These are phyloP conservation scores for Petrocephalus zakoni DNA, from an alignment of 2,113 vertebrate genomes.

Conservation along the genomic window DNA sequence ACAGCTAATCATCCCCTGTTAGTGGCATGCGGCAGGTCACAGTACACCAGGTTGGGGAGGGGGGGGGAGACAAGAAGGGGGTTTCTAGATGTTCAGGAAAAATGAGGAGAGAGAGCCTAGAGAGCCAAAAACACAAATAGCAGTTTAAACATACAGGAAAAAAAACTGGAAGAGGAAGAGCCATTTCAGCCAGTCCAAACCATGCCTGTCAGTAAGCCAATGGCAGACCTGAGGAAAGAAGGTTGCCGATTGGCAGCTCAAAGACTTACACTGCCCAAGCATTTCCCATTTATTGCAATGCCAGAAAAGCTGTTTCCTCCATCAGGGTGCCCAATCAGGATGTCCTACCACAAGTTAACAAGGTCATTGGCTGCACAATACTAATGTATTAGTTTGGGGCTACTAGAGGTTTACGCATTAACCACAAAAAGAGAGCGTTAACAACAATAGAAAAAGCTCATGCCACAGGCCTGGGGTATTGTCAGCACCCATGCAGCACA, in stretches of 20 bases:
- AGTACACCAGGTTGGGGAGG: constrained; percentile 60
- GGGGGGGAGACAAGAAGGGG: background rate
- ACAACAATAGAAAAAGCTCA: background rate
- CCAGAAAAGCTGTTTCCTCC: background rate
- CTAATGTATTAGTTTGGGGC: background rate
- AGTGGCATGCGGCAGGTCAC: constrained; percentile 71
- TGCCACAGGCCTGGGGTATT: background rate
- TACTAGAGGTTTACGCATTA: background rate
- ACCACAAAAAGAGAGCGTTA: background rate
- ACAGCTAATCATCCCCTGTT: constrained; percentile 79
- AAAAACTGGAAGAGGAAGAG: background rate
- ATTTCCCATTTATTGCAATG: background rate
- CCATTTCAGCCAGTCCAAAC: background rate
- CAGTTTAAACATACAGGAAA: background rate
- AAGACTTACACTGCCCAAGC: background rate
- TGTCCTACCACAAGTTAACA: too few species aligned
- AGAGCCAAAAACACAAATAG: background rate
- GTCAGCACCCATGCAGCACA: background rate
- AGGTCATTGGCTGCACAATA: background rate
- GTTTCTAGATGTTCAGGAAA: constrained; percentile 3
- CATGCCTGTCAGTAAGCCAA: background rate
- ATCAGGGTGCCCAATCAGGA: background rate
- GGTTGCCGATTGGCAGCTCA: background rate
- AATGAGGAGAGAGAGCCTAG: background rate
- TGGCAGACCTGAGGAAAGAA: background rate